phyloP scores from a whole-genome alignment of 2,113 vertebrate genomes.

The Cyanistes caeruleus region DNA sequence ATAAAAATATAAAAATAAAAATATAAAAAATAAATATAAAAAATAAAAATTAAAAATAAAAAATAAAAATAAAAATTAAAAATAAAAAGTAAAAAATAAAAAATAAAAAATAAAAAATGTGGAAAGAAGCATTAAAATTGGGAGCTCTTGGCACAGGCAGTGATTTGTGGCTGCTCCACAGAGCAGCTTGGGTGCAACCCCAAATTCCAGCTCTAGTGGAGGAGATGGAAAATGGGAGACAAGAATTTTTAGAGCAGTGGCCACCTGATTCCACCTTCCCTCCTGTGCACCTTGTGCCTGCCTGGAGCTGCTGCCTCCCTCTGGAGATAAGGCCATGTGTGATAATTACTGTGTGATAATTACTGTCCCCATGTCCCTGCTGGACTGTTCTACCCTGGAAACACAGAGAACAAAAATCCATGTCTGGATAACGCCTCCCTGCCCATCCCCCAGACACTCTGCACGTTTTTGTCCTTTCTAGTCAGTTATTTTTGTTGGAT shows the following conservation, averaged over 20 bases:
- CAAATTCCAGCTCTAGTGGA: not conserved
- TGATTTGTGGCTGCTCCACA: not conserved
- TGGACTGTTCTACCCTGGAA: not conserved
- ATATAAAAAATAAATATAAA: too few relatives aligned
- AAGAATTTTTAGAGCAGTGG: not conserved
- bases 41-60: too few relatives aligned
- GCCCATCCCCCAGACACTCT: not conserved
- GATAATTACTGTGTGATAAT: not conserved
- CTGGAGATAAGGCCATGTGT: not conserved
- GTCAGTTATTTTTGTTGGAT: not conserved
- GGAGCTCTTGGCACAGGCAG: not conserved
- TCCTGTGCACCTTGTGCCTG: not conserved
- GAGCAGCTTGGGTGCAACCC: not conserved
- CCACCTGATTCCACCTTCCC: not conserved
- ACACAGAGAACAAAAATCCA: not conserved
- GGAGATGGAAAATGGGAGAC: not conserved
- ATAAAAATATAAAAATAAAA: too few relatives aligned
- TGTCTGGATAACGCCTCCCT: not conserved
- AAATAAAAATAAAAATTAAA: too few relatives aligned
- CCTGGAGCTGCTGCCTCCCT: not conserved
- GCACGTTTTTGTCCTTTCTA: not conserved
- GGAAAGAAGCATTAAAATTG: rapidly evolving
- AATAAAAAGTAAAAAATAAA: too few relatives aligned
- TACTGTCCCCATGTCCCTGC: not conserved
- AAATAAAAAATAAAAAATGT: too few relatives aligned